Evolutionary conservation across 2,888 invertebrate species (phyloP), one percentile per base, ranked within the genome.

Genomic region (Dicycla oo): DNA sequence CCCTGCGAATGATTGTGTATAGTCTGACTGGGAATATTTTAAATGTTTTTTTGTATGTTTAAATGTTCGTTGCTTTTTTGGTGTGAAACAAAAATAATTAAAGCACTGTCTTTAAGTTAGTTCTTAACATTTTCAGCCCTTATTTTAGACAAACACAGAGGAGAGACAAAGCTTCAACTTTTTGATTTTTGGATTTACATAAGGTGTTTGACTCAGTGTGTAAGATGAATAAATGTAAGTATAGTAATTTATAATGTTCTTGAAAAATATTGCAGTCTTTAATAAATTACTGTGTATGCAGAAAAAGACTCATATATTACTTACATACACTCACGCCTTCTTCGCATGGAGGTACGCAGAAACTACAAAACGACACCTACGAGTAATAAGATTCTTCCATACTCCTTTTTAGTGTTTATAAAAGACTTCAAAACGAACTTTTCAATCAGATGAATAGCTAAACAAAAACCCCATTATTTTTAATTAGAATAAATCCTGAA

Each of bases 1-100:
- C 58, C 51, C 54, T 43, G 15, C n/a, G 40, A 81, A 69, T 56
- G 65, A 68, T 72, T 79, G 61, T 75, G 18, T 69, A 69, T 40
- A 64, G 61, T 80, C 74, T 73, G 56, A 45, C 8, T 63, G 26
- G 3, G 18, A 43, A 38, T n/a, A 30, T 20, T 51, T 78, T 26
- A n/a, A 40, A 26, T n/a, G 15, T 43, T 51, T 18, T 53, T 38
- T 15, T 0, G n/a, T n/a, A n/a, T n/a, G n/a, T n/a, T n/a, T n/a
- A n/a, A n/a, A 3, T 15, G 4, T 43, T 26, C 1, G 13, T 57
- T 45, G n/a, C 0, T 23, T 18, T 45, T 53, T 11, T 8, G 8
- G 5, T 26, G 1, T 2, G 6, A 6, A 6, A 20, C 15, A 6
- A 0, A 43, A 38, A 34, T 13, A 2, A 15, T 13, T 11, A 6